Evolutionary conservation across 2,113 vertebrate species (phyloP), one percentile per base, ranked within the genome.

Genomic region (Tenebrosternarchus preto): DNA sequence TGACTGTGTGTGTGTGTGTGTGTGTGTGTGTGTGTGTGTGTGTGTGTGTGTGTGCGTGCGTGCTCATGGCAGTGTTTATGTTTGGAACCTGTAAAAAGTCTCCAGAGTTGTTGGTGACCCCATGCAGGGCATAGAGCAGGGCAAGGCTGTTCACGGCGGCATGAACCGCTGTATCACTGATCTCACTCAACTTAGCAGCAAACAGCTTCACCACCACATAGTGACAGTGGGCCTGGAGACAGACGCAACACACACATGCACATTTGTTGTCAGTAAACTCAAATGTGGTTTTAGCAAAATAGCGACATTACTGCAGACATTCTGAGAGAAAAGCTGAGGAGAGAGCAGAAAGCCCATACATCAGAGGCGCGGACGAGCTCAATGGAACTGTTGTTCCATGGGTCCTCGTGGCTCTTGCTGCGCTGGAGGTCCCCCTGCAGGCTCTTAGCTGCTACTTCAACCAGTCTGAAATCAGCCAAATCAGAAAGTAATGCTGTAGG

Each of bases 151-250:
- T 94, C 81, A 99, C 69, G 33, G 95, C 95, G 0, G 94, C 89
- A 25, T 93, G 90, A 16, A 96, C 83, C 0, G 91, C 90, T 0
- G 91, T 85, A 9, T 98, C 94, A 0, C 87, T 70, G 20, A 97
- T 80, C 85, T 95, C 93, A 0, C 85, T 86, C 70, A 99, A 91
- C 88, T 95, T 95, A 20, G 94, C 95, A 60, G 92, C 81, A 72
- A 99, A 99, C 36, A 98, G 90, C 90, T 97, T 98, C 82, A 97
- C 96, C 1, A 94, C 87, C 84, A 99, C 95, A 3, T 96, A 99
- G 90, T 99, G 96, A 88, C 97, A 98, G 85, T 99, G 98, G 3
- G 97, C 96, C 98, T 99, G 71, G 7, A 69, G 5, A 81, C 11
- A 43, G 39, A 61, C 6, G 1, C 5, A 50, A 50, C 43, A 50